Percentiles rank a stretch among this genome's conserved stretches.
Conservation (phyloP, 2,113 vertebrate genomes). For the Echinops telfairi region DNA sequence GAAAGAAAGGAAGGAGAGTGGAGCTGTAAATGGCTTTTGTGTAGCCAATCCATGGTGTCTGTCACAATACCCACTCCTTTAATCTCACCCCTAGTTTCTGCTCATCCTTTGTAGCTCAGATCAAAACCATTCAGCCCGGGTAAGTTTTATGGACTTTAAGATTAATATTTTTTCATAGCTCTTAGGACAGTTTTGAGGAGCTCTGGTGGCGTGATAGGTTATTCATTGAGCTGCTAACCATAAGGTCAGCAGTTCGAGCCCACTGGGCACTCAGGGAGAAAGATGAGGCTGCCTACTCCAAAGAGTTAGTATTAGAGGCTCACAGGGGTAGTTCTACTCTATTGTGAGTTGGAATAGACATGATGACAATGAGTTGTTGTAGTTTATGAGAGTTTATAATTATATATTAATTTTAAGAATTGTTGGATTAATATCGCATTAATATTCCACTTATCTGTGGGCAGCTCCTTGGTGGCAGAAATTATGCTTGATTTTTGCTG, state of each 20-base stretch:
- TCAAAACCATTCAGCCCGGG: background rate
- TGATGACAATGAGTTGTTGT: too few relatives aligned
- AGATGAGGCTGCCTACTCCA: too few relatives aligned
- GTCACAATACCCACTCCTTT: background rate
- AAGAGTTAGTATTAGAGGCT: too few relatives aligned
- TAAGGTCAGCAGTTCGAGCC: too few relatives aligned
- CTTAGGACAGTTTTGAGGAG: background rate
- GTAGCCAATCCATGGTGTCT: background rate
- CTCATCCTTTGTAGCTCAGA: background rate
- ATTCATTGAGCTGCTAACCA: too few relatives aligned
- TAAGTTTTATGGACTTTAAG: background rate
- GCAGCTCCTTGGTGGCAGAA: background rate
- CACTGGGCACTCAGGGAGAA: too few relatives aligned
- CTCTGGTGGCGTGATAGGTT: too few relatives aligned
- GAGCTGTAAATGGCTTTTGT: background rate
- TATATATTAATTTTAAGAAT: constrained; percentile 23
- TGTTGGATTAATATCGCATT: constrained; percentile 8
- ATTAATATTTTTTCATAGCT: background rate
- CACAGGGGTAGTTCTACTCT: too few relatives aligned
- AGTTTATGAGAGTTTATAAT: background rate
- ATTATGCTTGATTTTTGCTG: background rate
- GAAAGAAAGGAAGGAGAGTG: background rate
- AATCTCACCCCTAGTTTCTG: background rate
- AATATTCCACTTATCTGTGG: background rate
- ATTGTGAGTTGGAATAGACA: too few relatives aligned